phyloP scores from a whole-genome alignment of 2,888 invertebrate species.

The Cataglyphis altisquamis region DNA sequence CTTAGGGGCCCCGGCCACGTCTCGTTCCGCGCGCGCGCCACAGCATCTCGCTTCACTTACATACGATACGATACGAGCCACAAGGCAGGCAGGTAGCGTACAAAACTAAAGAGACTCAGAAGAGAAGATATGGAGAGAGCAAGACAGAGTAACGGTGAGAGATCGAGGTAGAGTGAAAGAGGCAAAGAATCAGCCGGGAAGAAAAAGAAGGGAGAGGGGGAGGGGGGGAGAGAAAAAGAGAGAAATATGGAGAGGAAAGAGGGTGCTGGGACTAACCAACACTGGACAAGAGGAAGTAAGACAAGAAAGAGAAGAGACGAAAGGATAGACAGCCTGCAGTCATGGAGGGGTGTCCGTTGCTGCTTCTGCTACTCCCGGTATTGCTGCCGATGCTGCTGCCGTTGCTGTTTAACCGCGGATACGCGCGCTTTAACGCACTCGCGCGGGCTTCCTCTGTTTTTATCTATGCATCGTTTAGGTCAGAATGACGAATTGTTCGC shows the following conservation, averaged over 20 bases:
- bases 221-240: constrained; percentile 60
- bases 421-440: constrained; percentile 71
- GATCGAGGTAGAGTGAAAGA: constrained; percentile 56
- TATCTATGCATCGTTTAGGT: constrained; percentile 52
- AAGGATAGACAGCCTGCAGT: constrained; percentile 65
- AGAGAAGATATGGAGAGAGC: constrained; percentile 70
- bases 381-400: constrained; percentile 65
- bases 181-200: constrained; percentile 26
- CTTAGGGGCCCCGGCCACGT: constrained; percentile 60
- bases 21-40: constrained; percentile 71
- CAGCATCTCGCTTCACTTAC: constrained; percentile 79
- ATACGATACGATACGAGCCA: constrained; percentile 79
- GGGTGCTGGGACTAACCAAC: constrained; percentile 68
- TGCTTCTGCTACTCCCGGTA: constrained; percentile 63
- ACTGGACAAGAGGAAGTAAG: constrained; percentile 65
- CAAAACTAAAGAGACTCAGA: constrained; percentile 81
- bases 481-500: constrained; percentile 40
- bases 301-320: constrained; percentile 71
- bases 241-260: constrained; percentile 61
- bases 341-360: constrained; percentile 76
- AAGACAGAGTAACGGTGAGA: constrained; percentile 65
- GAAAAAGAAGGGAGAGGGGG: constrained; percentile 56
- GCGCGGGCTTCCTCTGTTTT: constrained; percentile 64
- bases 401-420: constrained; percentile 71
- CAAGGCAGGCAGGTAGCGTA: constrained; percentile 83